Evolutionary conservation across 2,113 vertebrate genomes (phyloP).

Genomic region (Barnardius zonarius): DNA sequence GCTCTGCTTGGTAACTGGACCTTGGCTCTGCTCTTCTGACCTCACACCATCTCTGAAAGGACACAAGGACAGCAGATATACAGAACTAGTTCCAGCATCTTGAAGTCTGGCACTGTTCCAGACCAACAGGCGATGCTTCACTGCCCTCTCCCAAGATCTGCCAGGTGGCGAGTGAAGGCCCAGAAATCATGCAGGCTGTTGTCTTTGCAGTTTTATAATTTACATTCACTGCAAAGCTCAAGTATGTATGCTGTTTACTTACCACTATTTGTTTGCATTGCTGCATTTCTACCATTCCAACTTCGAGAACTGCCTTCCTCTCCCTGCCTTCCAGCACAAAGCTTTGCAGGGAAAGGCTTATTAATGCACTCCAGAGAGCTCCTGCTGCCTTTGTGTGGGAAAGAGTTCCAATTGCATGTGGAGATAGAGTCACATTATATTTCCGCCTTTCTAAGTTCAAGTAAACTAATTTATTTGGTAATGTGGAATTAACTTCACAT

Average conservation of each 20-base stretch:
- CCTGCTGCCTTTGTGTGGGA: constrained; percentile 45
- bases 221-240: constrained; percentile 1
- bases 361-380: neutral
- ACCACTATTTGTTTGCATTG: constrained; percentile 20
- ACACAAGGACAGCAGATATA: neutral
- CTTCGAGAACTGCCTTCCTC: neutral
- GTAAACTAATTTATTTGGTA: constrained; percentile 45
- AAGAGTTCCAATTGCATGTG: neutral
- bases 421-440: constrained; percentile 11
- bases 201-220: neutral
- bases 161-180: neutral
- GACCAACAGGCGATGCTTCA: neutral
- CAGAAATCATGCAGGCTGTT: neutral
- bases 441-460: neutral
- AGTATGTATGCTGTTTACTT: neutral
- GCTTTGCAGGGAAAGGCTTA: constrained; percentile 8
- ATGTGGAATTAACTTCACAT: constrained; percentile 8
- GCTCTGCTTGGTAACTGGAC: neutral
- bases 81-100: neutral
- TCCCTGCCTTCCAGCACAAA: neutral
- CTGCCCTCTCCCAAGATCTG: neutral
- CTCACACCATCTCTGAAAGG: neutral
- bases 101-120: neutral
- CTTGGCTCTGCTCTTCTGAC: neutral
- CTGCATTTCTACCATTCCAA: constrained; percentile 45